Percentiles rank a stretch among this genome's conserved stretches.
These are phyloP conservation scores for Penelope pileata DNA, from an alignment of 2,113 vertebrate species.

Conservation along the genomic window DNA sequence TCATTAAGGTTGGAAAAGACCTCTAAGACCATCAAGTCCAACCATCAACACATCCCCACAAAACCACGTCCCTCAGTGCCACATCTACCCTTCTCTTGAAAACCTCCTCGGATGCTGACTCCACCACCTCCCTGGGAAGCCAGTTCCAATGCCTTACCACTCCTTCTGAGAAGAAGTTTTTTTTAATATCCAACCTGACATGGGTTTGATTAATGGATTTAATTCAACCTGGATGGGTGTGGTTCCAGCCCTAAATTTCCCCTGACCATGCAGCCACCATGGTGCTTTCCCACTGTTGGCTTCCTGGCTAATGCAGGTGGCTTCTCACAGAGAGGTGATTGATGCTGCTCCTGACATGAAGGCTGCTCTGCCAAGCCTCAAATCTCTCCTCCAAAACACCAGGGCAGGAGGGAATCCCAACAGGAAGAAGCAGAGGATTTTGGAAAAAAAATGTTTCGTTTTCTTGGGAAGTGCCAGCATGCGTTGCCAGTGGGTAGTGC, in stretches of 20 bases:
- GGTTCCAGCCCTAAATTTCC: background rate
- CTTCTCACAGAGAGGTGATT: background rate
- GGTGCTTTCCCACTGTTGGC: background rate
- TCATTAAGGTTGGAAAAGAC: no score
- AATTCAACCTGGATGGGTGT: background rate
- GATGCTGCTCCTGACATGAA: background rate
- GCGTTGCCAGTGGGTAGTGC: background rate
- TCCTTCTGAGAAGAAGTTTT: no score
- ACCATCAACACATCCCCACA: no score
- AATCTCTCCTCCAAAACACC: background rate
- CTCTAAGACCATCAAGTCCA: no score
- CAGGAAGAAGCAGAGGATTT: background rate
- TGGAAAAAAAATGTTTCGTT: background rate
- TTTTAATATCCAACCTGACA: no score
- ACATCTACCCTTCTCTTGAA: no score
- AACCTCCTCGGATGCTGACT: no score
- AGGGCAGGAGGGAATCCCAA: background rate
- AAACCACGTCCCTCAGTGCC: no score
- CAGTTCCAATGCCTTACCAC: no score
- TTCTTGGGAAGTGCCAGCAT: background rate
- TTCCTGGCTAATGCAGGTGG: background rate
- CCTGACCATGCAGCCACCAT: accelerated
- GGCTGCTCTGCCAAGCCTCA: background rate
- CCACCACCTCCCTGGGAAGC: no score
- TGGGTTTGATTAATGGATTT: no score